phyloP scores from a whole-genome alignment of 1,140 invertebrate genomes.

The Drosophila navojoa region DNA sequence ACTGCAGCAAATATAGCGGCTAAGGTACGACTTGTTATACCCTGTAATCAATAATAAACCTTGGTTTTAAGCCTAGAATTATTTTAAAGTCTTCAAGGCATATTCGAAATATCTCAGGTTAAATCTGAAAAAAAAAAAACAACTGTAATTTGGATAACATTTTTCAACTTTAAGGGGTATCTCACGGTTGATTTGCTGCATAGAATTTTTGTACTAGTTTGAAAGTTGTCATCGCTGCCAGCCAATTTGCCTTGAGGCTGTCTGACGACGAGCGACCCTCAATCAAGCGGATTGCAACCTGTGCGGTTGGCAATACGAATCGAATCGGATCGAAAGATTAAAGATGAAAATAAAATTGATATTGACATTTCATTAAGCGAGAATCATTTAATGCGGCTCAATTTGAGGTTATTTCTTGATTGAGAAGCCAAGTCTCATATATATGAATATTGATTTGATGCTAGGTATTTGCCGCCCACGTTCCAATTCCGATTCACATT shows the following conservation, averaged over 20 bases:
- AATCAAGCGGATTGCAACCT: conserved; percentile 33
- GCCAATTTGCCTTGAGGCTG: conserved; percentile 38
- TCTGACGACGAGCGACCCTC: conserved; percentile 25
- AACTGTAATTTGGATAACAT: no score
- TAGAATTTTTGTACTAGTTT: not conserved
- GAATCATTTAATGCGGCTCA: conserved; percentile 67
- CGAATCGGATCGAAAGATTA: not conserved
- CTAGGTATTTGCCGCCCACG: conserved; percentile 31
- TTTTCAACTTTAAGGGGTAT: not conserved
- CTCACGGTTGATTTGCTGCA: not conserved
- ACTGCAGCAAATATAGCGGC: no score
- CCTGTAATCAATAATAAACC: no score
- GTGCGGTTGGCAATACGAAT: conserved; percentile 25
- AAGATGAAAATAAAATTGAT: conserved; percentile 49
- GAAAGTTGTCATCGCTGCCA: conserved; percentile 32
- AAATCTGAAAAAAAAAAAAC: no score
- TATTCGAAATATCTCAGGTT: no score
- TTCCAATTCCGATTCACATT: conserved; percentile 1
- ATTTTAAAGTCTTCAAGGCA: no score
- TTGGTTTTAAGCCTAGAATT: no score
- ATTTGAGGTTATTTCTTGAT: conserved; percentile 37
- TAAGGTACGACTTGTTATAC: no score
- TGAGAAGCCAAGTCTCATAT: conserved; percentile 41
- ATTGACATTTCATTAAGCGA: conserved; percentile 74
- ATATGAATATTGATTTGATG: conserved; percentile 19